Conservation (phyloP, 2,888 invertebrate species). For the Octodonta nipae region DNA sequence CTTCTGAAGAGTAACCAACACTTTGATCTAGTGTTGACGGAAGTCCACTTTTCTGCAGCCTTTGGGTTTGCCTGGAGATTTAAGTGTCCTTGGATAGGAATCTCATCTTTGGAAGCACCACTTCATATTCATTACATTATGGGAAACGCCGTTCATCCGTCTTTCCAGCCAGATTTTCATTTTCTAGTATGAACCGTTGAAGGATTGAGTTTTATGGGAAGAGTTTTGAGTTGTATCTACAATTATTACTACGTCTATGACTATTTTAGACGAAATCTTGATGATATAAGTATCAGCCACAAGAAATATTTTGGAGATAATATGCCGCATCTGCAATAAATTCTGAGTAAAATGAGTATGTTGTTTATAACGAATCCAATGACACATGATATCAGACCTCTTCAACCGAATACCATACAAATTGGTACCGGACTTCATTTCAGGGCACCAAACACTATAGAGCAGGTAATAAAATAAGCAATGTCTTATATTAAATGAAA, state of each 20-base stretch:
- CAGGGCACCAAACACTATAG: conserved; percentile 13
- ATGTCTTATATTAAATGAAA: no score
- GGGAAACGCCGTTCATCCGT: conserved; percentile 28
- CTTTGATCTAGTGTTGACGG: conserved; percentile 26
- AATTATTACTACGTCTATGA: neutral
- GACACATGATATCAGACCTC: conserved; percentile 23
- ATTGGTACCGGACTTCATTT: conserved; percentile 26
- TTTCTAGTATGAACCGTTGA: conserved; percentile 12
- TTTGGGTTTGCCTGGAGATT: conserved; percentile 24
- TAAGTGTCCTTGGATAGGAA: conserved; percentile 27
- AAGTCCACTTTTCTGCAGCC: conserved; percentile 20
- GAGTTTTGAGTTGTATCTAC: conserved; percentile 17
- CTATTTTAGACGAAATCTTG: neutral
- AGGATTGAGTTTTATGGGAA: conserved; percentile 21
- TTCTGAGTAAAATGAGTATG: conserved; percentile 27
- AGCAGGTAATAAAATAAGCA: no score
- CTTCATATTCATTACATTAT: conserved; percentile 20
- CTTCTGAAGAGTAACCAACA: conserved; percentile 18
- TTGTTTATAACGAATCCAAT: conserved; percentile 27
- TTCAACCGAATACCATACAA: conserved; percentile 26
- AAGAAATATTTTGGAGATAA: neutral
- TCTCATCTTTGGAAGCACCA: conserved; percentile 25
- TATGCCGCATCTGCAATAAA: conserved; percentile 19
- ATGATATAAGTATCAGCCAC: neutral
- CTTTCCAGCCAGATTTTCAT: conserved; percentile 26